These are phyloP conservation scores for Callionymus lyra DNA, from an alignment of 2,113 vertebrate genomes.

Conservation along the genomic window DNA sequence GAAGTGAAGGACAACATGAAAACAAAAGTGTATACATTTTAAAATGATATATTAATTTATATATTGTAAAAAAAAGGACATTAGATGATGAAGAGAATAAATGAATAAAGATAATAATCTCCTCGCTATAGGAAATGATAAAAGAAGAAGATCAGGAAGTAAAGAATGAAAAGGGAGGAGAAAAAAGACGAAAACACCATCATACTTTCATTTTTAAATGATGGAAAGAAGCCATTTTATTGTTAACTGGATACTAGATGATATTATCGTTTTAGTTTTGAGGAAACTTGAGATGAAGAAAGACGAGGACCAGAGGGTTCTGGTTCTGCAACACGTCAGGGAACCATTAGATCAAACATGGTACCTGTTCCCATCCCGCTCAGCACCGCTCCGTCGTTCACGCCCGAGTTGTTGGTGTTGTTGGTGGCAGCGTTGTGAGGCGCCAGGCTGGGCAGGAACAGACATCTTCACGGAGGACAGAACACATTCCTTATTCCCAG, in stretches of 20 bases:
- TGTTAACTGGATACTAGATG: too few relatives aligned
- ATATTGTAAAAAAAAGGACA: neutral
- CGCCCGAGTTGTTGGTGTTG: conserved; percentile 79
- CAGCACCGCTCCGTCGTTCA: conserved; percentile 83
- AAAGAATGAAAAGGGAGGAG: too few relatives aligned
- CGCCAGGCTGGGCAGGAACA: conserved; percentile 93
- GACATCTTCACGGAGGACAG: conserved; percentile 67
- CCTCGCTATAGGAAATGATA: too few relatives aligned
- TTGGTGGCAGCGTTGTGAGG: conserved; percentile 89
- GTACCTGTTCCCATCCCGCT: conserved; percentile 89
- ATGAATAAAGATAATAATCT: too few relatives aligned
- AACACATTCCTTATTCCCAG: conserved; percentile 2
- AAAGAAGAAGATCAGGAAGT: too few relatives aligned
- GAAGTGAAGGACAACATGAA: too few relatives aligned
- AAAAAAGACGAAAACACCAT: too few relatives aligned
- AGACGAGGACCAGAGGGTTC: neutral
- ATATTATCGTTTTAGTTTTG: too few relatives aligned
- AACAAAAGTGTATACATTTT: too few relatives aligned
- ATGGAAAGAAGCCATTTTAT: too few relatives aligned
- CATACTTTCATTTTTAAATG: too few relatives aligned
- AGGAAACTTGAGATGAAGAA: neutral
- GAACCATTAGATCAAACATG: neutral
- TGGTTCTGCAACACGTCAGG: neutral
- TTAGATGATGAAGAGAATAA: neutral
- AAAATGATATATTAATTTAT: too few relatives aligned